Evolutionary conservation across 2,113 vertebrate genomes (phyloP).

Genomic region (Oenanthe melanoleuca): DNA sequence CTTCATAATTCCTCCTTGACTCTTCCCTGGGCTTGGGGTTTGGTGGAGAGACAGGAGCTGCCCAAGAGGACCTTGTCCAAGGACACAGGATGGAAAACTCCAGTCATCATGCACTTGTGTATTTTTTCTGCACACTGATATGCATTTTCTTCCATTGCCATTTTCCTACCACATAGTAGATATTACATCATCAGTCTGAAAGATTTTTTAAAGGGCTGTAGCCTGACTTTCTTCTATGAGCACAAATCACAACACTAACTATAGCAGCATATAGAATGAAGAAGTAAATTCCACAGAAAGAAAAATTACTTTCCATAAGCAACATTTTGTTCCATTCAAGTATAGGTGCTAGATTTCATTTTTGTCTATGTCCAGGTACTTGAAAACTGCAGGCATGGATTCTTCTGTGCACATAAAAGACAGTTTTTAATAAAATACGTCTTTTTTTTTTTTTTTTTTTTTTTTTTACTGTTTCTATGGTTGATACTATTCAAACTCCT

Average conservation of each 20-base stretch:
- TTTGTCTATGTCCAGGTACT: neutral
- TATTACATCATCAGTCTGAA: neutral
- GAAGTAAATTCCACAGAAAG: neutral
- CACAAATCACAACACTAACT: neutral
- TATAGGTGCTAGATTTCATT: neutral
- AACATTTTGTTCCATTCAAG: neutral
- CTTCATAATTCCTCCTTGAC: neutral
- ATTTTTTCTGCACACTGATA: neutral
- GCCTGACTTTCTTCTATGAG: neutral
- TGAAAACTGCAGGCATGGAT: neutral
- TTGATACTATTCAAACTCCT: neutral
- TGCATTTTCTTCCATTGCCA: neutral
- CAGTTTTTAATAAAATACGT: rapidly evolving
- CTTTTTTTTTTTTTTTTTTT: neutral
- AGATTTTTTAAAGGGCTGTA: neutral
- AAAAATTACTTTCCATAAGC: neutral
- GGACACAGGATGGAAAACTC: neutral
- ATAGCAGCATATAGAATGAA: neutral
- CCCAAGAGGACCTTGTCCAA: neutral
- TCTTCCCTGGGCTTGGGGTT: neutral
- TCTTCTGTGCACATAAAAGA: neutral
- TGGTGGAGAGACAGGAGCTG: neutral
- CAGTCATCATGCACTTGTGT: neutral
- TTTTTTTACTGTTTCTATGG: neutral
- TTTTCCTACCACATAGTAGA: neutral